Percentiles rank a stretch among this genome's conserved stretches.
Evolutionary conservation across 2,888 invertebrate genomes (phyloP).

Genomic region (Furcula furcula): DNA sequence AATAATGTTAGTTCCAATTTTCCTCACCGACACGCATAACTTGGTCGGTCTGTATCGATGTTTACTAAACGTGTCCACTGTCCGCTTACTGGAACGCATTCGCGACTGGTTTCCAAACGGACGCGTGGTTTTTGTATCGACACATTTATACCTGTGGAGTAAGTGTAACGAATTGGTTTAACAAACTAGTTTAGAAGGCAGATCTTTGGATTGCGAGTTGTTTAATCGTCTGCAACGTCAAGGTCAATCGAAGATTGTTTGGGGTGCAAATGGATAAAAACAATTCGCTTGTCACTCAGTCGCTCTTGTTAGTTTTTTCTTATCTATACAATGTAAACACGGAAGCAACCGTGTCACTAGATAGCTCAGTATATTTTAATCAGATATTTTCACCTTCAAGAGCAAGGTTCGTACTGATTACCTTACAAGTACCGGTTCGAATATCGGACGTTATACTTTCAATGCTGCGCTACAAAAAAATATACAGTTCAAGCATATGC

Average conservation of each 20-base stretch:
- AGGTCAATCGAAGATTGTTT: neutral
- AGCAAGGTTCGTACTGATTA: slow-evolving; percentile 1
- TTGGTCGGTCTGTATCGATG: neutral
- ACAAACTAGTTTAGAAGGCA: neutral
- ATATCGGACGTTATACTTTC: neutral
- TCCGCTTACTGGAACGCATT: neutral
- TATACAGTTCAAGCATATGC: neutral
- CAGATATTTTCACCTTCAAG: neutral
- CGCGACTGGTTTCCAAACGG: neutral
- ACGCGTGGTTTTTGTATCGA: neutral
- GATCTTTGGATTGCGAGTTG: neutral
- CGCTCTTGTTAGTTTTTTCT: neutral
- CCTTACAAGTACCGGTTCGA: neutral
- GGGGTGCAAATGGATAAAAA: too few relatives aligned
- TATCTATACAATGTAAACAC: neutral
- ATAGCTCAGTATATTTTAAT: neutral
- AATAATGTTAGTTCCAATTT: too few relatives aligned
- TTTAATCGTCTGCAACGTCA: neutral
- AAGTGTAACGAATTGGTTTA: neutral
- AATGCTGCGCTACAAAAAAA: neutral
- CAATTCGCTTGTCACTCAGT: too few relatives aligned
- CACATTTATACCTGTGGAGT: neutral
- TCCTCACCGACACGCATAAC: too few relatives aligned
- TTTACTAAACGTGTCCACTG: neutral
- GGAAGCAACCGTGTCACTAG: neutral